Percentiles rank a stretch among this genome's conserved stretches.
Conservation (phyloP, 2,888 invertebrate species). For the Calameuta idolon region DNA sequence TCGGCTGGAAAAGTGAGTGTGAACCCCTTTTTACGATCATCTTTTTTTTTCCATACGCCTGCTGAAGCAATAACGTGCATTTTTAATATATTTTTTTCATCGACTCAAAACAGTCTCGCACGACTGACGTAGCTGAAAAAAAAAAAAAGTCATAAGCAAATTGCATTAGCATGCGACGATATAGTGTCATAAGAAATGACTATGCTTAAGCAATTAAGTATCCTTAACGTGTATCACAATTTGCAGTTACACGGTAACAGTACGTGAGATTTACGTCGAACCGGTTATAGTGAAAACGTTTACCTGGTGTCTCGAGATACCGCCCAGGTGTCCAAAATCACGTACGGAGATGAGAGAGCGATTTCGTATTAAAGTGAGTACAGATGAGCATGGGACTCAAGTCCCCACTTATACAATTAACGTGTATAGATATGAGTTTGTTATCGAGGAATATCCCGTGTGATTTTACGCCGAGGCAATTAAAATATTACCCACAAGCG, state of each 20-base stretch:
- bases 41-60: background rate
- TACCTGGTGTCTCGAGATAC: conserved; percentile 83
- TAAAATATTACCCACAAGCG: conserved; percentile 12
- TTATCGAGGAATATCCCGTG: background rate
- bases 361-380: conserved; percentile 77
- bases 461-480: background rate
- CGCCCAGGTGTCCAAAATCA: conserved; percentile 83
- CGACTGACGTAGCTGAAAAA: background rate
- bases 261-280: conserved; percentile 74
- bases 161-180: background rate
- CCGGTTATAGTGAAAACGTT: conserved; percentile 79
- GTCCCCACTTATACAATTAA: background rate
- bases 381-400: background rate
- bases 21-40: background rate
- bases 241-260: conserved; percentile 76
- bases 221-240: background rate
- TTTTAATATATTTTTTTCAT: background rate
- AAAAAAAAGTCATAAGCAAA: too few relatives aligned
- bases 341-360: conserved; percentile 78
- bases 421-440: background rate
- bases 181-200: background rate
- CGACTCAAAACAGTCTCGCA: background rate
- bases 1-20: conserved; percentile 63
- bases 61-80: background rate
- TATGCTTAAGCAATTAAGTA: background rate